Base-by-base conservation (phyloP, 2,113 vertebrate genomes). In the Ceuthmochares aereus region DNA sequence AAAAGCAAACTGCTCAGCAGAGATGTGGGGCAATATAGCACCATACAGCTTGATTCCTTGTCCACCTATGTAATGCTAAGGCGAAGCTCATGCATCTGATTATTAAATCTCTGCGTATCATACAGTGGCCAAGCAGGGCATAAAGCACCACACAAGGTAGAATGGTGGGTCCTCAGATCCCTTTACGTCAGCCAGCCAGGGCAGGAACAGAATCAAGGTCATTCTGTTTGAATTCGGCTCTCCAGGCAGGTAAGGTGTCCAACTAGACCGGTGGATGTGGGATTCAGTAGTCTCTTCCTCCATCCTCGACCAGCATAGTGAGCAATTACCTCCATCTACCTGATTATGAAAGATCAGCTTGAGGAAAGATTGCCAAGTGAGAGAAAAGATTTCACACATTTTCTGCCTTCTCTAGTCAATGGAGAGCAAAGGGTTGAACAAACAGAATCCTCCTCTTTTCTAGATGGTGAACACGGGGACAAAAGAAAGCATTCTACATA, bases 381-480 rank as follows among this genome's bases (percentile, higher is more conserved):
- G 32, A 30, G n/a, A 58, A 75, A 58, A 62, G 14, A 7, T 8
- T 45, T 56, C 3, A 0, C 29, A 32, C 5, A 4, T 59, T 74
- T 92, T 8, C 54, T 72, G 40, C 5, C 42, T 70, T 93, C 27
- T 75, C 9, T 21, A 45, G 19, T 62, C 52, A 72, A 42, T 9
- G 20, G 12, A 73, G 32, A 73, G 12, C 23, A 79, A 66, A 82
- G 15, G 4, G 27, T 3, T 42, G 14, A 87, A 45, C 22, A 73
- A 90, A 51, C 5, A 15, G 68, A 67, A 52, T 26, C 40, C 7
- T 63, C 7, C 19, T 81, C 9, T 89, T 30, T 32, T 75, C 30
- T 56, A 13, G 2, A 27, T 34, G 19, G 34, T 1, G 5, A 84
- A 42, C 9, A 16, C 0, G 4, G 1, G 1, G 36, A 68, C 9